Evolutionary conservation across 2,888 invertebrate species (phyloP).

Genomic region (Watsonalla binaria): DNA sequence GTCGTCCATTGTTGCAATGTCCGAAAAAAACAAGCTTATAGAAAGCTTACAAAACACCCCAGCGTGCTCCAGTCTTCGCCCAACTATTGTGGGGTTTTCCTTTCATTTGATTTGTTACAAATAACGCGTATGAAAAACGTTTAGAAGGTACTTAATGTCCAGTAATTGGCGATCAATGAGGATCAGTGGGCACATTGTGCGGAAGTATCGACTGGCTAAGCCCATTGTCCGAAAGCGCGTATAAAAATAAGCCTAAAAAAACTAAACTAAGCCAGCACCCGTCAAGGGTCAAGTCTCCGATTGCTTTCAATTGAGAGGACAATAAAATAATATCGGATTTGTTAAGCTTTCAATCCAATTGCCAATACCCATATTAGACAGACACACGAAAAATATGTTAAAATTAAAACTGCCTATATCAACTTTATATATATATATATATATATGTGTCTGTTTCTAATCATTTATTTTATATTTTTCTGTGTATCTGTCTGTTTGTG

Average conservation of each 20-base stretch:
- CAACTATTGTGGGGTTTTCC: constrained; percentile 59
- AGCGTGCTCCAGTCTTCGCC: constrained; percentile 64
- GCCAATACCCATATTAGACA: background rate
- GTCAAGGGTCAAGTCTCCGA: constrained; percentile 56
- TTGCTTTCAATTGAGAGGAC: constrained; percentile 58
- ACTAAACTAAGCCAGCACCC: constrained; percentile 49
- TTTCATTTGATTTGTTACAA: constrained; percentile 75
- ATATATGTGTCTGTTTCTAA: no score
- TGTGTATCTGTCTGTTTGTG: no score
- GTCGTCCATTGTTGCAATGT: constrained; percentile 48
- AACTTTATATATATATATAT: no score
- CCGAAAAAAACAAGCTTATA: constrained; percentile 55
- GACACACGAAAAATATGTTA: no score
- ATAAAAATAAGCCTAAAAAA: constrained; percentile 57
- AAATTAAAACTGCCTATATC: no score
- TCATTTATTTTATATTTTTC: no score
- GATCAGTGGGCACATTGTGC: constrained; percentile 78
- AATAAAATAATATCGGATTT: constrained; percentile 36
- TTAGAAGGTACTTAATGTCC: constrained; percentile 77
- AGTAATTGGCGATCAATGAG: constrained; percentile 79
- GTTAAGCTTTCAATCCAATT: background rate
- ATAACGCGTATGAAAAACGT: constrained; percentile 73
- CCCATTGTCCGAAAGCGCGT: constrained; percentile 56
- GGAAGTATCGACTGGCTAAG: constrained; percentile 57
- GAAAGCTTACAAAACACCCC: constrained; percentile 56